Evolutionary conservation across 2,113 vertebrate species (phyloP).

Genomic region (Holacanthus passer): DNA sequence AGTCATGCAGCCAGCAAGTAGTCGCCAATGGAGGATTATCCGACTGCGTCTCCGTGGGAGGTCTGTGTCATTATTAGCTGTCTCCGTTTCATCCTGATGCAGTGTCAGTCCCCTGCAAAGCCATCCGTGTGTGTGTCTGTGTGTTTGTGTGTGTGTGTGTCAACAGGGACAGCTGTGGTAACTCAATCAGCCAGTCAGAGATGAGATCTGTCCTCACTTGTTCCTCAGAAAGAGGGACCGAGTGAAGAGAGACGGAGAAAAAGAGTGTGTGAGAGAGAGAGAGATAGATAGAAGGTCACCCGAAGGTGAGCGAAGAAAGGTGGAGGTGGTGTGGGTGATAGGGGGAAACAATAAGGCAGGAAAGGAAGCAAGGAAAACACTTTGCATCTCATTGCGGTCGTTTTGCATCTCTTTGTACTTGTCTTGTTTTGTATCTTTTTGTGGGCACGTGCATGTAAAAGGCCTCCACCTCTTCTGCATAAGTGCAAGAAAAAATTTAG

Average conservation of each 20-base stretch:
- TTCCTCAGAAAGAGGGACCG: slow-evolving; percentile 27
- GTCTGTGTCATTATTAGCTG: slow-evolving; percentile 63
- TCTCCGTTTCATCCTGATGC: slow-evolving; percentile 62
- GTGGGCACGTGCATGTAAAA: too few species aligned
- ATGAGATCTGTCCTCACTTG: slow-evolving; percentile 62
- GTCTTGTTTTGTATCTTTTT: background rate
- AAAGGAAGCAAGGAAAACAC: background rate
- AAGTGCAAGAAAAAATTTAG: too few species aligned
- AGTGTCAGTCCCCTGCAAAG: slow-evolving; percentile 54
- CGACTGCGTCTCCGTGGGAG: slow-evolving; percentile 36
- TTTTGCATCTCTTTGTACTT: background rate
- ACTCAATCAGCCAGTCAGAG: slow-evolving; percentile 67
- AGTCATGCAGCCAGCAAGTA: slow-evolving; percentile 13
- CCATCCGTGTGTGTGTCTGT: slow-evolving; percentile 24
- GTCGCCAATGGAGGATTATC: slow-evolving; percentile 50
- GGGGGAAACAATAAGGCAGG: background rate
- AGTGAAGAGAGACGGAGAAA: slow-evolving; percentile 21
- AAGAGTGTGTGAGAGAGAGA: background rate
- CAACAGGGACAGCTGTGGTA: slow-evolving; percentile 55
- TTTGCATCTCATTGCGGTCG: accelerated
- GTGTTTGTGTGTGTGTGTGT: slow-evolving; percentile 42
- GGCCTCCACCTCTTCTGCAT: too few species aligned
- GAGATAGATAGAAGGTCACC: slow-evolving; percentile 43
- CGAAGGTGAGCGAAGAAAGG: slow-evolving; percentile 44
- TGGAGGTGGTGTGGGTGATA: background rate